These are phyloP conservation scores for Sminthurides aquaticus DNA, from an alignment of 2,888 invertebrate species.

Conservation along the genomic window DNA sequence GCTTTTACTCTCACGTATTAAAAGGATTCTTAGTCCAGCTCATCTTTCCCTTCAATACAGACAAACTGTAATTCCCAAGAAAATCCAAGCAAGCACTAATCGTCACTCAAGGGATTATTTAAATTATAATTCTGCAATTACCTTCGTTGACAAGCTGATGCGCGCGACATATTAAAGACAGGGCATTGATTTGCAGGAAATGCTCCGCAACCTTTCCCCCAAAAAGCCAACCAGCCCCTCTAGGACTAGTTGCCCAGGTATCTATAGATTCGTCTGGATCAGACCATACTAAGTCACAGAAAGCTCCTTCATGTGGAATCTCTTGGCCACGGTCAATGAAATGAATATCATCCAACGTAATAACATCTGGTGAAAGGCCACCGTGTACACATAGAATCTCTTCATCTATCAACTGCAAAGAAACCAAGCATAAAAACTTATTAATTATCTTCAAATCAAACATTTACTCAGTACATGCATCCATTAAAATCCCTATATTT, in stretches of 20 bases:
- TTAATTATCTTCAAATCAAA: not conserved
- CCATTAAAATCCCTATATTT: not conserved
- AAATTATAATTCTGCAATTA: conserved; percentile 46
- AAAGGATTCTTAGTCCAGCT: not conserved
- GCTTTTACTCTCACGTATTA: not conserved
- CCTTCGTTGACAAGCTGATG: conserved; percentile 99
- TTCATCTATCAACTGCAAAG: conserved; percentile 84
- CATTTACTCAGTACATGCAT: not conserved
- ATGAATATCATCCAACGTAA: conserved; percentile 91
- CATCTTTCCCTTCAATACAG: not conserved
- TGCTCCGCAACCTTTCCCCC: conserved; percentile 87
- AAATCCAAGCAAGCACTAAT: too few species aligned
- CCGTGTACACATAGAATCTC: conserved; percentile 95
- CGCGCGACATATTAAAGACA: conserved; percentile 91
- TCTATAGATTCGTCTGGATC: conserved; percentile 91
- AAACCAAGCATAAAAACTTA: conserved; percentile 10
- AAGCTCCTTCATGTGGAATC: conserved; percentile 94
- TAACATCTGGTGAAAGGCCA: conserved; percentile 92
- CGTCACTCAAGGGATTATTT: not conserved
- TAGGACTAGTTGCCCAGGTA: conserved; percentile 84
- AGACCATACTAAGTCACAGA: conserved; percentile 98
- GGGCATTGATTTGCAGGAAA: conserved; percentile 86
- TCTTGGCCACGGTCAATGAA: conserved; percentile 93
- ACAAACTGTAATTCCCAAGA: not conserved
- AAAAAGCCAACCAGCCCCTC: conserved; percentile 97